Conservation (phyloP, 2,888 invertebrate species). For the Leptopilina myrica region DNA sequence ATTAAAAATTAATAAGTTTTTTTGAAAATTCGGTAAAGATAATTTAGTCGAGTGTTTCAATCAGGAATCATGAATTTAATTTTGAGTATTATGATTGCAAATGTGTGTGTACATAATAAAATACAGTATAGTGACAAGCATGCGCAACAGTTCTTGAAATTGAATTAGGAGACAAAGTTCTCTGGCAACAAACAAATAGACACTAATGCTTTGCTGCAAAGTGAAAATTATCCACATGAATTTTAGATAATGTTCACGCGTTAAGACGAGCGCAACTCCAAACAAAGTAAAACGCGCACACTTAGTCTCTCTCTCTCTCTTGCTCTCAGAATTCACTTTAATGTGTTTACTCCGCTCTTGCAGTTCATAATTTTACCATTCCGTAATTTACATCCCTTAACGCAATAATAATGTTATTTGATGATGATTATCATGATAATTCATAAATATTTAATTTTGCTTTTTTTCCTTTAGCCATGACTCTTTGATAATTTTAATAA, state of each 20-base stretch:
- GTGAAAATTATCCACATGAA: conserved; percentile 20
- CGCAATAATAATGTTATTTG: background rate
- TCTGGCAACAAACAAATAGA: conserved; percentile 42
- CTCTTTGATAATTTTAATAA: no score
- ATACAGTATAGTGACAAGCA: conserved; percentile 26
- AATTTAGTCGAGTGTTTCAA: background rate
- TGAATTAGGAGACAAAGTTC: conserved; percentile 55
- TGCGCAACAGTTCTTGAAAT: conserved; percentile 48
- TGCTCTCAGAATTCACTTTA: background rate
- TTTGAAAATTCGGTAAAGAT: background rate
- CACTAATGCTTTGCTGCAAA: conserved; percentile 7
- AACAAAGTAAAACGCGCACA: conserved; percentile 17
- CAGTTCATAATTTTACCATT: background rate
- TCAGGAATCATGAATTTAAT: background rate
- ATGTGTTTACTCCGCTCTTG: conserved; percentile 7
- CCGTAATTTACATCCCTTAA: background rate
- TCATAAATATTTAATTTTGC: no score
- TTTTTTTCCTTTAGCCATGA: no score
- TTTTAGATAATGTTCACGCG: conserved; percentile 20
- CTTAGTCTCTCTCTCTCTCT: background rate
- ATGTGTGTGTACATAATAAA: background rate
- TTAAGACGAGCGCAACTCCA: conserved; percentile 16
- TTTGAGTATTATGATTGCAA: background rate
- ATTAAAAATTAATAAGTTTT: no score
- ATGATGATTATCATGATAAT: background rate